Evolutionary conservation across 2,797 vertebrate species (phyloP), one percentile per base, ranked within the genome.

Genomic region (Sebastes diploproa): DNA sequence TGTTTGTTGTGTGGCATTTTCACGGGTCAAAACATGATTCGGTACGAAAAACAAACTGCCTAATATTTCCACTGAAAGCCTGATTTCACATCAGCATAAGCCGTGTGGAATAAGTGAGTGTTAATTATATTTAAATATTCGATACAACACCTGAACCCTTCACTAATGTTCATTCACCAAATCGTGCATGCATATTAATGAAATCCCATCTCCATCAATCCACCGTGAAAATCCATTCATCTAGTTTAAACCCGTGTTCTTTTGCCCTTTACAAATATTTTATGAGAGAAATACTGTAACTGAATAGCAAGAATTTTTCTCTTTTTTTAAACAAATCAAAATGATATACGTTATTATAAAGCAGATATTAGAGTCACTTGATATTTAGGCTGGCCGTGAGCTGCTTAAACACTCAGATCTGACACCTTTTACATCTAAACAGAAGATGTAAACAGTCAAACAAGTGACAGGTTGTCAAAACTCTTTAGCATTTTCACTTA

Each of bases 91-190:
- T 78, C 68, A 76, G 54, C 70, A 59, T 8, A 10, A 72, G 56
- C 71, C 25, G 32, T 5, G 58, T 65, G 60, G 80, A 81, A 77
- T 55, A 73, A 77, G 23, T 72, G 23, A 72, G 36, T 65, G 72
- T 77, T 85, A 80, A 88, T 82, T 78, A 78, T 55, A 68, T 82
- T 75, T 34, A 81, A 85, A 87, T 87, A 76, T 75, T 84, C 62
- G 1, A 42, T 18, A 42, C 65, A 75, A 80, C 86, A 83, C 79
- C 90, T 79, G 81, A 84, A 81, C 72, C 77, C 81, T 78, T 50
- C 55, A 54, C 68, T 78, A 72, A 82, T 81, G 67, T 72, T 81
- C 71, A 75, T 81, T 85, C 74, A 75, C 55, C 64, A 62, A 75
- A 83, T 63, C 34, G 11, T 14, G 29, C 52, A 50, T 78, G 73